phyloP scores from a whole-genome alignment of 2,888 invertebrate species.

The Tetragnatha montana region DNA sequence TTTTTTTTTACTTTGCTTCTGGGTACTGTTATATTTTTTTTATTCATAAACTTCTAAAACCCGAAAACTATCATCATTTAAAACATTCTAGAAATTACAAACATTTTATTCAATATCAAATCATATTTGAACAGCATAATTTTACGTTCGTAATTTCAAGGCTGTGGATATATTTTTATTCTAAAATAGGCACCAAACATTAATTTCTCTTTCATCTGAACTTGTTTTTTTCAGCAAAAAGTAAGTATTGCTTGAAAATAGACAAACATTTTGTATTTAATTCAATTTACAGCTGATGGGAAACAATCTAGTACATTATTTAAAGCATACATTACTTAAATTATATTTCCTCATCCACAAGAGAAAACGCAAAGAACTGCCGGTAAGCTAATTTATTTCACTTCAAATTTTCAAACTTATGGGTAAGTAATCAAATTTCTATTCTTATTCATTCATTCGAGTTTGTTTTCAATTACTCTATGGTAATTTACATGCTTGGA shows the following conservation, averaged over 20 bases:
- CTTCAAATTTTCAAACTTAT: background rate
- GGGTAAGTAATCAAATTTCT: background rate
- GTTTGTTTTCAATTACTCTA: background rate
- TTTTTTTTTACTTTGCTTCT: too few relatives aligned
- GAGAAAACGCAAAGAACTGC: background rate
- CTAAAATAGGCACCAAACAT: too few relatives aligned
- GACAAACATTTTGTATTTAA: background rate
- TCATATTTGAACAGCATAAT: too few relatives aligned
- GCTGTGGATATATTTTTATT: too few relatives aligned
- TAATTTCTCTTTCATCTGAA: too few relatives aligned
- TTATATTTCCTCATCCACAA: background rate
- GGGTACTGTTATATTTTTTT: too few relatives aligned
- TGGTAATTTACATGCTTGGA: slow-evolving; percentile 1
- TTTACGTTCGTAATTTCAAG: too few relatives aligned
- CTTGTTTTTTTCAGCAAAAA: too few relatives aligned
- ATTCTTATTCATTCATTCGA: background rate
- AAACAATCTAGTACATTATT: background rate
- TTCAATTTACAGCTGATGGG: background rate
- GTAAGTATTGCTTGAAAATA: background rate
- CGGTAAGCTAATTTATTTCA: background rate
- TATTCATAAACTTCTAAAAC: too few relatives aligned
- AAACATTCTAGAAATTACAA: too few relatives aligned
- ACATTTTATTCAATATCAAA: too few relatives aligned
- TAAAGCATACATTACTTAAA: background rate
- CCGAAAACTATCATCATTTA: too few relatives aligned